Evolutionary conservation across 2,888 invertebrate genomes (phyloP).

Genomic region (Amphipoea lucens): DNA sequence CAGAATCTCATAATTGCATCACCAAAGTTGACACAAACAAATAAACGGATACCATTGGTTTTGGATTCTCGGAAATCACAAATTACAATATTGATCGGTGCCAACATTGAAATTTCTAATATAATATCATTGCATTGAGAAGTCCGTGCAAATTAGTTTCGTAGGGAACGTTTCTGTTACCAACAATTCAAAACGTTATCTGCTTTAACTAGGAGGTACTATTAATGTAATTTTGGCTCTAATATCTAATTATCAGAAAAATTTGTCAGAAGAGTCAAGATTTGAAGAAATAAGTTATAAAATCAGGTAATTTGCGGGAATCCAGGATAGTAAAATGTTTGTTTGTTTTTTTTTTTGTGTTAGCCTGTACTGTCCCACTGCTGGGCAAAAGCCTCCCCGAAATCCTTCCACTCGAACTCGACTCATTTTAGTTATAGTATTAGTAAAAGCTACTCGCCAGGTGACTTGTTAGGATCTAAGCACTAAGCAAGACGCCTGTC

Average conservation of each 20-base stretch:
- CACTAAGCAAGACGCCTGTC: no score
- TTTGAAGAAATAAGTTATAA: no score
- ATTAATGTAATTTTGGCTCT: background rate
- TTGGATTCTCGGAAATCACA: background rate
- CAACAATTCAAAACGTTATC: background rate
- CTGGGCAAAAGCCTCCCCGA: no score
- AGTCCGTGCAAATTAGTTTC: background rate
- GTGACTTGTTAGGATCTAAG: no score
- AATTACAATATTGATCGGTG: no score
- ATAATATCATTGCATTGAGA: background rate
- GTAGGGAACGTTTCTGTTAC: background rate
- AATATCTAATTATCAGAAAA: background rate
- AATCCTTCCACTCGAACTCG: no score
- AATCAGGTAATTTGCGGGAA: no score
- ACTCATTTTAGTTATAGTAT: no score
- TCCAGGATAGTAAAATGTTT: no score
- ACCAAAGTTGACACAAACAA: background rate
- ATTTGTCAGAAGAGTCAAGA: background rate
- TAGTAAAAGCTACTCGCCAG: no score
- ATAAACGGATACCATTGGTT: background rate
- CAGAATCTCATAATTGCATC: background rate
- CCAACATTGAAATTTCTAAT: conserved; percentile 1
- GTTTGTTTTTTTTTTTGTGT: no score
- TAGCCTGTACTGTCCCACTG: no score
- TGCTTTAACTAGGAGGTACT: background rate